A percentile compares a stretch with the other conserved stretches of the same genome.
These are phyloP conservation scores for Onychostoma macrolepis DNA, from an alignment of 2,113 vertebrate genomes.

Conservation along the genomic window DNA sequence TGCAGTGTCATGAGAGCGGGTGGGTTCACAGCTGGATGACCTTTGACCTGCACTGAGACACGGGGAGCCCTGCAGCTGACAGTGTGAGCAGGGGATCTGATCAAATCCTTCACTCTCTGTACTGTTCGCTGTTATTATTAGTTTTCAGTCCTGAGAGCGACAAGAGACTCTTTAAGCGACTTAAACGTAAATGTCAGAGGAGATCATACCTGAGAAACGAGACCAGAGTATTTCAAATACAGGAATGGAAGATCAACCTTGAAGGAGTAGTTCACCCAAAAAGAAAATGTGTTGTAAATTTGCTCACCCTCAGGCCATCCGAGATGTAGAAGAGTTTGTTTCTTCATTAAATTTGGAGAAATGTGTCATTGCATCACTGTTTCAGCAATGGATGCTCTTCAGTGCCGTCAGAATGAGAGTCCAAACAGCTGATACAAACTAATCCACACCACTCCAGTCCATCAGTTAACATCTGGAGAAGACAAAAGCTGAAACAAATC, in stretches of 20 bases:
- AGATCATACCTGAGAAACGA: conserved; percentile 85
- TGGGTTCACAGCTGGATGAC: conserved; percentile 78
- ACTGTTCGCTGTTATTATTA: conserved; percentile 56
- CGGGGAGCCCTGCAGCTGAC: conserved; percentile 69
- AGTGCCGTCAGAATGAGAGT: too few relatives aligned
- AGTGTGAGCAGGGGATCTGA: conserved; percentile 42
- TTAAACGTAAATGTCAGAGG: conserved; percentile 84
- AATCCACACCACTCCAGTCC: too few relatives aligned
- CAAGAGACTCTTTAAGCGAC: conserved; percentile 39
- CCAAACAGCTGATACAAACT: too few relatives aligned
- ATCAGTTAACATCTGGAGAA: too few relatives aligned
- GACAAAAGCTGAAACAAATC: too few relatives aligned
- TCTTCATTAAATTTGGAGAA: too few relatives aligned
- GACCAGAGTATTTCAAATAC: conserved; percentile 84
- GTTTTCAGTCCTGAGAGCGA: conserved; percentile 13
- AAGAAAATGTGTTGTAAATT: neutral
- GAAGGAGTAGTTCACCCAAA: neutral
- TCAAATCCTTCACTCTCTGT: conserved; percentile 27
- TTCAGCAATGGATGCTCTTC: too few relatives aligned
- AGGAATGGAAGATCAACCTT: too few relatives aligned
- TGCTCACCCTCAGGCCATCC: too few relatives aligned
- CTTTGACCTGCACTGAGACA: conserved; percentile 70
- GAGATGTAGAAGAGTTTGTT: too few relatives aligned
- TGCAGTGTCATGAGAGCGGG: conserved; percentile 66
- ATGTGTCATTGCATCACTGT: too few relatives aligned